Evolutionary conservation across 2,888 invertebrate genomes (phyloP).

Genomic region (Dryadula phaetusa): DNA sequence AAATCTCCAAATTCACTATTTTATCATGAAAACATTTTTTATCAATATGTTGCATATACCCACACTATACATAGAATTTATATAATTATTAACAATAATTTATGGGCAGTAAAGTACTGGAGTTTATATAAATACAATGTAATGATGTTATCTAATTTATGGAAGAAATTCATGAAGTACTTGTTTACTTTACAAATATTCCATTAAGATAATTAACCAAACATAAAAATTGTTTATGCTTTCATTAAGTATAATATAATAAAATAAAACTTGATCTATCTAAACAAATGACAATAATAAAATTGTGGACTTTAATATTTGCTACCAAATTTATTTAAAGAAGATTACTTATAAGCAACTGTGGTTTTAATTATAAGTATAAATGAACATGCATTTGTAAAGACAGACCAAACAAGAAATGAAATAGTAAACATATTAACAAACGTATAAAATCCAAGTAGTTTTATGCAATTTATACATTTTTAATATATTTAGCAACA

Average conservation of each 20-base stretch:
- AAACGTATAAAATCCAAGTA: no score
- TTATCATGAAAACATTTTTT: not conserved
- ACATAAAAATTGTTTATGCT: not conserved
- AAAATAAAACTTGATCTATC: not conserved
- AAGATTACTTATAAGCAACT: not conserved
- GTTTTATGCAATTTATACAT: not conserved
- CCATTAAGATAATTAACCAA: not conserved
- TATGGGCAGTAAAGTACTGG: not conserved
- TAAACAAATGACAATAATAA: not conserved
- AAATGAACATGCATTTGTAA: not conserved
- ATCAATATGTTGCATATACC: not conserved
- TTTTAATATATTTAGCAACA: not conserved
- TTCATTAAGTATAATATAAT: not conserved
- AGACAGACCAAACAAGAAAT: no score
- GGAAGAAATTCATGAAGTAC: not conserved
- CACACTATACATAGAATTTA: not conserved
- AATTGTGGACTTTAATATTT: not conserved
- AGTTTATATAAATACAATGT: not conserved
- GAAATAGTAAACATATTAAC: no score
- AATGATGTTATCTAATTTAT: not conserved
- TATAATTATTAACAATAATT: not conserved
- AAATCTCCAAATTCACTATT: no score
- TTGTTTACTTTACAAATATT: no score
- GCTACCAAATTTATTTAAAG: not conserved
- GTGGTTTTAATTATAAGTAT: not conserved